These are phyloP conservation scores for Zelleria hepariella DNA, from an alignment of 2,888 invertebrate genomes.

Conservation along the genomic window DNA sequence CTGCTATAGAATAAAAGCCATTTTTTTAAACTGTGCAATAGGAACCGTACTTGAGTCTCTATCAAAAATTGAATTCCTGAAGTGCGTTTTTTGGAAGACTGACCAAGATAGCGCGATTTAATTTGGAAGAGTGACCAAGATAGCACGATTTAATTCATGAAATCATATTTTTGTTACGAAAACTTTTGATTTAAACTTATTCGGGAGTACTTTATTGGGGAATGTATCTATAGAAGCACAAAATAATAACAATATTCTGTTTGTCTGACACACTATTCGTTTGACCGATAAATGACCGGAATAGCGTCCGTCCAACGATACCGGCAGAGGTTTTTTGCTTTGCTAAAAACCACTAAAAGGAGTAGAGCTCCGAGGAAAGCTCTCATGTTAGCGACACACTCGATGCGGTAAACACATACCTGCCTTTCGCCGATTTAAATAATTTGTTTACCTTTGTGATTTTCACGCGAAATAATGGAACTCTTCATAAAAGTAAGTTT, in stretches of 20 bases:
- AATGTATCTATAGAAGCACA: not conserved
- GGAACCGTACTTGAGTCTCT: too few relatives aligned
- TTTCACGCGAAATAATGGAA: not conserved
- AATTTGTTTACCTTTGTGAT: not conserved
- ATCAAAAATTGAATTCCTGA: too few relatives aligned
- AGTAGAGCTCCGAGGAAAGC: constrained; percentile 36
- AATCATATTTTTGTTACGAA: too few relatives aligned
- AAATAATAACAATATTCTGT: not conserved
- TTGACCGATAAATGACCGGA: not conserved
- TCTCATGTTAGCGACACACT: constrained; percentile 28
- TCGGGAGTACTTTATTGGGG: too few relatives aligned
- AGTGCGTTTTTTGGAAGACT: too few relatives aligned
- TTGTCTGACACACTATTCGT: not conserved
- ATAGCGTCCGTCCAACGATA: not conserved
- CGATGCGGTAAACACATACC: constrained; percentile 22
- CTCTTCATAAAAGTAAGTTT: not conserved
- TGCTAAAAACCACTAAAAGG: constrained; percentile 46
- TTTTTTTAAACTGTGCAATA: too few relatives aligned
- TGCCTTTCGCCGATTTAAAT: constrained; percentile 10
- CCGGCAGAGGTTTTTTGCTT: not conserved
- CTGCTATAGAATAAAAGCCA: too few relatives aligned
- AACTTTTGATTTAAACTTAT: too few relatives aligned
- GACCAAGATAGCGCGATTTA: too few relatives aligned
- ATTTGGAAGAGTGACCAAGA: too few relatives aligned
- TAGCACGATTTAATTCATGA: too few relatives aligned